Evolutionary conservation across 2,888 invertebrate genomes (phyloP).

Genomic region (Ophion obscuratus): DNA sequence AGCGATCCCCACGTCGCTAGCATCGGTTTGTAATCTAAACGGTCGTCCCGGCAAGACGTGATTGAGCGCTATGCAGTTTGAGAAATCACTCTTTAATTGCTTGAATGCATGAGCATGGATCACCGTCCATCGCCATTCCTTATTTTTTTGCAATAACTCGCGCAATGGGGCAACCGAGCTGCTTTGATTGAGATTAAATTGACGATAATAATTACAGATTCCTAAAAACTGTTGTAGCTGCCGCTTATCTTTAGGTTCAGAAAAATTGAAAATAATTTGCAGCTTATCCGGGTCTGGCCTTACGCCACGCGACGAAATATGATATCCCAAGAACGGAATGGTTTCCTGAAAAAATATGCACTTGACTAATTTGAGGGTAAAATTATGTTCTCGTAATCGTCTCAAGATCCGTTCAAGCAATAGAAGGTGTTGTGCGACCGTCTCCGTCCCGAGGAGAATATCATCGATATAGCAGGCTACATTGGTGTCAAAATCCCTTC

Average conservation of each 20-base stretch:
- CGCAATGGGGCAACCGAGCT: conserved; percentile 60
- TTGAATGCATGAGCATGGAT: too few relatives aligned
- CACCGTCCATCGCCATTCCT: not conserved
- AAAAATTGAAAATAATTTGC: not conserved
- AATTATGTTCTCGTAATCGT: not conserved
- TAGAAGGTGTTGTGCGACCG: not conserved
- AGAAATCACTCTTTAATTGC: not conserved
- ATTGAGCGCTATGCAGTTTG: not conserved
- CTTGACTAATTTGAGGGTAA: not conserved
- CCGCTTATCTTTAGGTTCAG: not conserved
- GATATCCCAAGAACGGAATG: not conserved
- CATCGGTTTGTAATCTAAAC: not conserved
- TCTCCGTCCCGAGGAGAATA: not conserved
- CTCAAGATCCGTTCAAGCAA: not conserved
- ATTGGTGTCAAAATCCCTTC: conserved; percentile 67
- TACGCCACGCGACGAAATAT: not conserved
- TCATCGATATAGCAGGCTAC: not conserved
- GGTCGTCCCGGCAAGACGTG: not conserved
- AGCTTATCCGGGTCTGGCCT: not conserved
- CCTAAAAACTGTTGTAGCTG: conserved; percentile 70
- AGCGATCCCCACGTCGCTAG: not conserved
- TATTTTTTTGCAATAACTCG: not conserved
- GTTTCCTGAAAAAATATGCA: not conserved
- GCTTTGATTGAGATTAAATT: conserved; percentile 59
- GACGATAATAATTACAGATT: conserved; percentile 66